Evolutionary conservation across 2,113 vertebrate species (phyloP).

Genomic region (Sorex fumeus): DNA sequence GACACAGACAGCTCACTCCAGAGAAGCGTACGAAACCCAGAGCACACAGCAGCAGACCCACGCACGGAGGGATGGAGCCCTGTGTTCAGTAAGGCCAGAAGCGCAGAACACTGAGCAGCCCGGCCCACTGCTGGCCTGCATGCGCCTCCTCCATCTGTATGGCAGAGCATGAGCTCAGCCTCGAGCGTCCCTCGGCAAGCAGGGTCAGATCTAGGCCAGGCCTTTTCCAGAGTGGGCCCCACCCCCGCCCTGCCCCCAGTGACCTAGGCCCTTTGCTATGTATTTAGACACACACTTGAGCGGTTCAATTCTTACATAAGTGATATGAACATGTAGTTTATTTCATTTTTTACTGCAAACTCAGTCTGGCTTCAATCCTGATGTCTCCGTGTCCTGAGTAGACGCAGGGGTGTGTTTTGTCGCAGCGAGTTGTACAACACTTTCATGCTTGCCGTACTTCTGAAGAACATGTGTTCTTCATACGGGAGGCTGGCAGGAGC

Average conservation of each 20-base stretch:
- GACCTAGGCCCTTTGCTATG: neutral
- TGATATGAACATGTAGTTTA: neutral
- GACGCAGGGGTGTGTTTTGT: neutral
- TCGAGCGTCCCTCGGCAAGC: neutral
- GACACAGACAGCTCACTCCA: constrained; percentile 37
- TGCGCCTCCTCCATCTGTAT: neutral
- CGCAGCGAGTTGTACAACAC: too few relatives aligned
- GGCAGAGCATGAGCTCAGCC: neutral
- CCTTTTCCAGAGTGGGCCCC: neutral
- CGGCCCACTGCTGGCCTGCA: neutral
- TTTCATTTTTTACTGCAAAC: constrained; percentile 5
- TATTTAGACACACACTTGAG: neutral
- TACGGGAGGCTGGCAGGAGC: too few relatives aligned
- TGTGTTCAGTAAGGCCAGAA: neutral
- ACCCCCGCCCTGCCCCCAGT: neutral
- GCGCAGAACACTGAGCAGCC: neutral
- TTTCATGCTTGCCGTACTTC: neutral
- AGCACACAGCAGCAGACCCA: constrained; percentile 7
- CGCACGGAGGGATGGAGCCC: neutral
- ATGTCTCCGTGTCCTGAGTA: constrained; percentile 21
- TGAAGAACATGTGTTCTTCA: neutral
- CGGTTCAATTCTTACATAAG: constrained; percentile 44
- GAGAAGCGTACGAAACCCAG: constrained; percentile 32
- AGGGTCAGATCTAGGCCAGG: neutral
- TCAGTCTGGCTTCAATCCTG: neutral